Conservation (phyloP, 1,140 invertebrate species). For the Propsilocerus akamusi region DNA sequence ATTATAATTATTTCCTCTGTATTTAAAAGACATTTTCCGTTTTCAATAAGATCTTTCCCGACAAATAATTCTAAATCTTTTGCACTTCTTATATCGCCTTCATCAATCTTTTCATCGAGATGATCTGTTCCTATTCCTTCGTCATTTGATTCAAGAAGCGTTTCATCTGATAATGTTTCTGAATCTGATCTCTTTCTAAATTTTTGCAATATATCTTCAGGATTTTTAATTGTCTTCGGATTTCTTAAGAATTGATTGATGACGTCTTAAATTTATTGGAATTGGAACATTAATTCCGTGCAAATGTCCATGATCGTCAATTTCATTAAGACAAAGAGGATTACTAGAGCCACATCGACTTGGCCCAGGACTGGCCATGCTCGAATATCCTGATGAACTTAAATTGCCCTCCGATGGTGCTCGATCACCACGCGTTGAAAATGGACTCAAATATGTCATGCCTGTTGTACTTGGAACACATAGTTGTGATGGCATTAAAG, state of each 20-base stretch:
- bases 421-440: slow-evolving; percentile 43
- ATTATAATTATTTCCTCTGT: slow-evolving; percentile 15
- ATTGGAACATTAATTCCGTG: background rate
- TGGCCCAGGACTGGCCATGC: slow-evolving; percentile 58
- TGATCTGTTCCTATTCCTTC: slow-evolving; percentile 49
- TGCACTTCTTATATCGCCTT: slow-evolving; percentile 37
- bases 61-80: slow-evolving; percentile 43
- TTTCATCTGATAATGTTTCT: slow-evolving; percentile 45
- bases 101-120: slow-evolving; percentile 40
- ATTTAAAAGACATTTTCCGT: slow-evolving; percentile 15
- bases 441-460: slow-evolving; percentile 56
- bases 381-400: slow-evolving; percentile 64
- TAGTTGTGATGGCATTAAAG: slow-evolving; percentile 23
- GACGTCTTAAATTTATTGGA: background rate
- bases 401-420: slow-evolving; percentile 61
- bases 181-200: slow-evolving; percentile 38
- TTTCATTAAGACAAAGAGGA: slow-evolving; percentile 47
- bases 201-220: background rate
- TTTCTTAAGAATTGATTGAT: background rate
- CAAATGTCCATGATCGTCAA: slow-evolving; percentile 46
- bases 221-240: background rate
- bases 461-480: slow-evolving; percentile 16
- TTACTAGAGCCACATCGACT: slow-evolving; percentile 58
- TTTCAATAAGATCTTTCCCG: slow-evolving; percentile 23
- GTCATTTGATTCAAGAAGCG: slow-evolving; percentile 44